Evolutionary conservation across 2,888 invertebrate species (phyloP), one percentile per base, ranked within the genome.

Genomic region (Taenaris catops): DNA sequence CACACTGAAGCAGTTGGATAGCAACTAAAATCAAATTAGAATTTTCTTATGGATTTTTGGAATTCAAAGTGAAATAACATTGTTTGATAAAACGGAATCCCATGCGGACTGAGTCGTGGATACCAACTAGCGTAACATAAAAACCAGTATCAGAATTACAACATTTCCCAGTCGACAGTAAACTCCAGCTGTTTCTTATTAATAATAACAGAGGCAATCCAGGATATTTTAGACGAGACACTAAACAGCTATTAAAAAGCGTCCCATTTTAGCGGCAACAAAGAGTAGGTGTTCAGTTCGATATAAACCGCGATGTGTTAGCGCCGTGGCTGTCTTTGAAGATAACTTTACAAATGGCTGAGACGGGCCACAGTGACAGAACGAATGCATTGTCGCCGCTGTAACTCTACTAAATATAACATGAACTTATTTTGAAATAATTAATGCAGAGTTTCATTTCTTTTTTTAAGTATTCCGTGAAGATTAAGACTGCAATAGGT

Each of bases 341-440:
- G 81, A 78, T 66, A 54, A 60, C 61, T 69, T 71, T 66, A 81
- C 73, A 71, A 75, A 83, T 76, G 68, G 59, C 43, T 44, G 51
- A 54, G 69, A 58, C 74, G 69, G 63, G 49, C 44, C 28, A 34
- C 41, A 54, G 43, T 62, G 81, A 79, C 80, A 67, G 47, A 52
- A 55, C 50, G 48, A 60, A 75, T 62, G 65, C 67, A 65, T 63
- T 65, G 70, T 68, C 73, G 58, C 81, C 76, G 78, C 79, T 76
- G 52, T 20, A 48, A 46, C 56, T 8, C 21, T 25, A 41, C 34
- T 40, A 36, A 37, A 37, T 34, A 32, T 32, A 38, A 43, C 25
- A 19, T 29, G 36, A 11, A 49, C 46, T 38, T 46, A 37, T 45
- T 43, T 43, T 39, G 35, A 45, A 43, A 48, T 44, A 24, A 21